phyloP scores from a whole-genome alignment of 2,113 vertebrate species.

The Cebus imitator region DNA sequence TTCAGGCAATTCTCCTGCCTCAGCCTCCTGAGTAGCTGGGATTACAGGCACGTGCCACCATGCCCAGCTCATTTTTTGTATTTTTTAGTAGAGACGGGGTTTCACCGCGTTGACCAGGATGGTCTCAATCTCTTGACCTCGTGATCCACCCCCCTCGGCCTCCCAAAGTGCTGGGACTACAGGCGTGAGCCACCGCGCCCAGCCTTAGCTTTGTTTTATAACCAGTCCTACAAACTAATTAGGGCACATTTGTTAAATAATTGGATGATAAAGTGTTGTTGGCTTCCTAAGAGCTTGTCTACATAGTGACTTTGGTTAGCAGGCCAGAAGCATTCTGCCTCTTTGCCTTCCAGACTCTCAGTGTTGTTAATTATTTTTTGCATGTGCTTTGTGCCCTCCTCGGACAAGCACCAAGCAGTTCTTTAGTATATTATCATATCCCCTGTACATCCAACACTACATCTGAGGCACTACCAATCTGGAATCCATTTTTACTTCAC shows the following conservation, averaged over 20 bases:
- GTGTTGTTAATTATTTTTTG: neutral
- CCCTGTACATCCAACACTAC: neutral
- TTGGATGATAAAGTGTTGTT: neutral
- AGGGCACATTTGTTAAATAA: neutral
- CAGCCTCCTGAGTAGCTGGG: no score
- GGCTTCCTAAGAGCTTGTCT: neutral
- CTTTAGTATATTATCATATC: neutral
- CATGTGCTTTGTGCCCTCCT: neutral
- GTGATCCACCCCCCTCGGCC: no score
- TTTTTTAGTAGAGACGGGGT: no score
- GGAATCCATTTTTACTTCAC: neutral
- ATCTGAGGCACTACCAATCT: neutral
- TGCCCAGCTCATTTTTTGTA: no score
- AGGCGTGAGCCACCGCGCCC: no score
- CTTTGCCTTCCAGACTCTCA: neutral
- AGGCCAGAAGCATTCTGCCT: neutral
- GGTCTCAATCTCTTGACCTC: no score
- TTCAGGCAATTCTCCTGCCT: no score
- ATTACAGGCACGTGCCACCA: no score
- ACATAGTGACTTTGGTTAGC: neutral
- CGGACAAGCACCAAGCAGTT: neutral
- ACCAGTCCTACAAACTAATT: neutral
- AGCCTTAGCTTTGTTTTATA: slow-evolving; percentile 7
- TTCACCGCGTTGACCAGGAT: no score
- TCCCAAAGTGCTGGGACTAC: no score